Conservation (phyloP, 2,113 vertebrate genomes). For the Labeo catla region DNA sequence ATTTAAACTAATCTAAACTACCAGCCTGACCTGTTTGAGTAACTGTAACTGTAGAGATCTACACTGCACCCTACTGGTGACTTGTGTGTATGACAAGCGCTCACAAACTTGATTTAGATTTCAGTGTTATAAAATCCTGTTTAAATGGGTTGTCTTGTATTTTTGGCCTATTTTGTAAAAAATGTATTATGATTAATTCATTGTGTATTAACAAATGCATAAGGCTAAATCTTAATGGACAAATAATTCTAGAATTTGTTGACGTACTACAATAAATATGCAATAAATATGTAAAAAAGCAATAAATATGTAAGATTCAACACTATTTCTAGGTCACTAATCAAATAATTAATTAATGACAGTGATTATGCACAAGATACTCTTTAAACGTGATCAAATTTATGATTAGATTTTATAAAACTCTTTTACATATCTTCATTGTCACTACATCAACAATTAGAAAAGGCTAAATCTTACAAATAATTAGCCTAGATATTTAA, state of each 20-base stretch:
- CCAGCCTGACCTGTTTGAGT: background rate
- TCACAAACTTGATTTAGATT: background rate
- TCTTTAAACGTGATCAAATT: background rate
- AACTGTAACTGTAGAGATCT: constrained; percentile 3
- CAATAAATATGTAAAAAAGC: too few species aligned
- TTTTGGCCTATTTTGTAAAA: background rate
- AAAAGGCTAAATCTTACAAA: too few species aligned
- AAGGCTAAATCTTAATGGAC: background rate
- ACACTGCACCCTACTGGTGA: constrained; percentile 53
- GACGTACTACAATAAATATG: background rate
- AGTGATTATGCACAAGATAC: background rate
- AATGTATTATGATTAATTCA: background rate
- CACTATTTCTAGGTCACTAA: background rate
- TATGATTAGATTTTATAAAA: too few species aligned
- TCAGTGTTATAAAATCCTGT: background rate
- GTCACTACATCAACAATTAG: too few species aligned
- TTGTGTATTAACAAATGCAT: background rate
- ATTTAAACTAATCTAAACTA: background rate
- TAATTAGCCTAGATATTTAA: too few species aligned
- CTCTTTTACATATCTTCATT: too few species aligned
- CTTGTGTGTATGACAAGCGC: constrained; percentile 1
- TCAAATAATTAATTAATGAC: background rate
- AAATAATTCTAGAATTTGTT: background rate
- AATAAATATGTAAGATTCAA: background rate
- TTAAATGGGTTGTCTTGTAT: background rate